phyloP scores from a whole-genome alignment of 2,113 vertebrate species.

The Oncorhynchus mykiss region DNA sequence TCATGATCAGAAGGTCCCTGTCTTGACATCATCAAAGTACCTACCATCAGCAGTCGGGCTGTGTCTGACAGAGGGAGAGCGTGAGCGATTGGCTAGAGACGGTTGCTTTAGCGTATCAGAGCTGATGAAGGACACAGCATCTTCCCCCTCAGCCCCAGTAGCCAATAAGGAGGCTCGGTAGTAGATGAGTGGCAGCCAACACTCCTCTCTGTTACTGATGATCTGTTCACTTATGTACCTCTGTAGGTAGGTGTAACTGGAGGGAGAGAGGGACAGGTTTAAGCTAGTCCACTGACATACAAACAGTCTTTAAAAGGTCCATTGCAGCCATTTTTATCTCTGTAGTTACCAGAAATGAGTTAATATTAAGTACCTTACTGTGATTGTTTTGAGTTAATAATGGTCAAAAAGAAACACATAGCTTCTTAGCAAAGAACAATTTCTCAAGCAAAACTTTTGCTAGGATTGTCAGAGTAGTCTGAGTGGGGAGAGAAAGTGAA shows the following conservation, averaged over 20 bases:
- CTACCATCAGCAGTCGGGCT: conserved; percentile 72
- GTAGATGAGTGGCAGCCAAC: conserved; percentile 79
- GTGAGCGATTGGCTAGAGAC: conserved; percentile 37
- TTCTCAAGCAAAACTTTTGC: too few species aligned
- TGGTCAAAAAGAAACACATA: too few species aligned
- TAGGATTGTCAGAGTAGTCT: too few species aligned
- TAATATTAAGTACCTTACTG: too few species aligned
- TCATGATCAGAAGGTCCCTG: too few species aligned
- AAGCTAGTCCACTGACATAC: neutral
- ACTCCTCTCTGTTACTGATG: conserved; percentile 71
- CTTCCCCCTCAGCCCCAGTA: conserved; percentile 74
- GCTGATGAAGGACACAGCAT: conserved; percentile 73
- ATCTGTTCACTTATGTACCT: conserved; percentile 73
- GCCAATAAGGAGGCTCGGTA: conserved; percentile 84
- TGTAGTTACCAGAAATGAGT: too few species aligned
- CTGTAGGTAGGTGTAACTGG: conserved; percentile 82
- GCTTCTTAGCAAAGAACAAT: too few species aligned
- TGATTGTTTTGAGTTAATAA: too few species aligned
- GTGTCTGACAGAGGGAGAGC: conserved; percentile 70
- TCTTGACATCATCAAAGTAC: neutral
- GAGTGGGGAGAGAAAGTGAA: too few species aligned
- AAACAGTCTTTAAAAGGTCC: too few species aligned
- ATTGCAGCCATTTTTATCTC: too few species aligned
- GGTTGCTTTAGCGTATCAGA: conserved; percentile 67
- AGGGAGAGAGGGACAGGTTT: neutral